Evolutionary conservation across 2,797 vertebrate species (phyloP), one percentile per base, ranked within the genome.

Genomic region (Gymnopithys bicolor): DNA sequence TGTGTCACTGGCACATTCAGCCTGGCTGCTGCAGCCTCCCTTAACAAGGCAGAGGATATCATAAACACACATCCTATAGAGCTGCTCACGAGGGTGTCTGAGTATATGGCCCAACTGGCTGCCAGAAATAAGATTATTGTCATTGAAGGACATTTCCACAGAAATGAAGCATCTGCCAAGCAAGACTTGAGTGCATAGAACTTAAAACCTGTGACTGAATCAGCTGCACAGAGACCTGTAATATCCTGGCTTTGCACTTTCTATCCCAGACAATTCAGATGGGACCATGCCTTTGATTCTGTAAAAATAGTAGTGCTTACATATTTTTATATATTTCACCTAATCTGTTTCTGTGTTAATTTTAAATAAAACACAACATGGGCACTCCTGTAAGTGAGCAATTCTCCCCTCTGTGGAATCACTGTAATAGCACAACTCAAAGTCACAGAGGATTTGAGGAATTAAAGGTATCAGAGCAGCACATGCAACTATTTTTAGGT

Each of bases 91-190:
- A 58, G 43, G 48, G 77, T 49, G 13, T 23, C 59, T 51, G 71
- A 82, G 78, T 63, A 22, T 71, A 92, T 7, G 49, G 89, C 51
- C 80, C 60, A 82, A 95, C 93, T 89, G 77, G 77, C 89, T 79
- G 77, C 88, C 93, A 96, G 93, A 95, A 97, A 94, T 56, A 66
- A 96, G 94, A 68, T 70, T 48, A 95, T 95, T 91, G 64, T 59
- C 64, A 90, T 90, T 95, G 90, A 90, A 90, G 86, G 91, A 77
- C 85, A 59, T 66, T 95, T 86, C 69, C 84, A 93, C 30, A 69
- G 84, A 89, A 96, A 94, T 49, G 53, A 94, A 71, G 28, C 21
- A 10, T 88, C 93, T 90, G 90, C 96, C 75, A 94, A 95, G 87
- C 84, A 93, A 70, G 78, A 96, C 76, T 74, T 87, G n/a, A 58